Evolutionary conservation across 2,113 vertebrate genomes (phyloP), one percentile per base, ranked within the genome.

Genomic region (Vulpes lagopus): DNA sequence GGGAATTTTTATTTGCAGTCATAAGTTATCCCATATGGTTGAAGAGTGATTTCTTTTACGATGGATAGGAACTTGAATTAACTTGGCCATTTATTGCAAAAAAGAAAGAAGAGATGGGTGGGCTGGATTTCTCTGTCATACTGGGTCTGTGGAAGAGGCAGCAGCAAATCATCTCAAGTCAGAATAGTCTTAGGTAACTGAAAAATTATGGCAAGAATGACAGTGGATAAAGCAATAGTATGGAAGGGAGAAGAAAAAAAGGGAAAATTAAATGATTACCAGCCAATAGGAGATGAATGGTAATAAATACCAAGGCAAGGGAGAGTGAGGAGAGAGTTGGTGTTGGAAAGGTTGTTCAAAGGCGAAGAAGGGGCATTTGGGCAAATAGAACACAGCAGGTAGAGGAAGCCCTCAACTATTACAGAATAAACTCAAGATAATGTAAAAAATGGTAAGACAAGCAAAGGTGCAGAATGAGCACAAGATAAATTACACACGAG

Each of bases 1-100:
- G 69, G 38, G 94, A 82, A 97, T 89, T 94, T 96, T 97, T 94
- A 96, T 97, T 97, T 96, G 89, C 38, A 95, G 84, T 89, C 84
- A 65, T 98, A 97, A 97, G 96, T 96, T 94, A 95, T 97, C 74
- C 95, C 92, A 97, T 95, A 92, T 96, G 97, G 88, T 51, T 88
- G 59, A 59, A 96, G 59, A 97, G 92, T 97, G 89, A 85, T 94
- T 97, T 97, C 96, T 95, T 80, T 84, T 64, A 93, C 10, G 1
- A 81, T 57, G 59, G 59, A 64, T 95, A 87, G 22, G 25, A 84
- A 94, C 82, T 89, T 93, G 95, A 96, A 91, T 97, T 90, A 87
- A 84, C 69, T 53, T 88, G 53, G 49, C 86, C 97, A 12, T 85
- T 97, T 92, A 91, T 94, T 95, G 62, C 43, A 82, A 83, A 59